Evolutionary conservation across 2,888 invertebrate genomes (phyloP), one percentile per base, ranked within the genome.

Genomic region (Minunthozetes semirufus): DNA sequence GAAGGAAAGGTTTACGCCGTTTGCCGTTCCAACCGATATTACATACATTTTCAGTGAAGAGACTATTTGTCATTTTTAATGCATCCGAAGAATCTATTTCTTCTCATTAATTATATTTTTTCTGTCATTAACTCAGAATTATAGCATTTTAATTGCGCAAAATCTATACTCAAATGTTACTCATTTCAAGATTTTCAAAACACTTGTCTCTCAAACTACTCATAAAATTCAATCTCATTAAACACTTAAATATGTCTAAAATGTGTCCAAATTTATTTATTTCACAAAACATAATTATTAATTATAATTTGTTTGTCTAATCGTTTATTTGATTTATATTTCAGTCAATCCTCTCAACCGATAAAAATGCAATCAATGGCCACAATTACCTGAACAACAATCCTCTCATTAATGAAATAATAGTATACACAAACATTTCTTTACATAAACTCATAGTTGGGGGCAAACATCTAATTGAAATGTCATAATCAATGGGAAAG

Each of bases 51-150:
- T 25, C 11, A 22, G 15, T 17, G 22, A 61, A 46, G 68, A 19
- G n/a, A 33, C 42, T 19, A 68, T 68, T 68, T 68, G 68, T 68
- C 68, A 68, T 46, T 68, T 68, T 68, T 68, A 68, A 68, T 68
- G 68, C 42, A 68, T 11, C 38, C 22, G 33, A 33, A 61, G 33
- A 33, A 61, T 61, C 17, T 22, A 68, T 68, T 68, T 13, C 46
- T 46, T n/a, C n/a, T 22, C 68, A 68, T 68, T 68, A 38, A 68
- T 68, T 68, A 68, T 68, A 68, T 68, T 68, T 42, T 42, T 68
- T 11, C 22, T 46, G 22, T 9, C 68, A 68, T 68, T 68, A 68
- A 22, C 68, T 38, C 19, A 66, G n/a, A 66, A 19, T 66, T 66
- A 61, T 66, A 68, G n/a, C 42, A 11, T 19, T 68, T 68, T 68